Conservation (phyloP, 2,113 vertebrate genomes). For the Parotia lawesii region DNA sequence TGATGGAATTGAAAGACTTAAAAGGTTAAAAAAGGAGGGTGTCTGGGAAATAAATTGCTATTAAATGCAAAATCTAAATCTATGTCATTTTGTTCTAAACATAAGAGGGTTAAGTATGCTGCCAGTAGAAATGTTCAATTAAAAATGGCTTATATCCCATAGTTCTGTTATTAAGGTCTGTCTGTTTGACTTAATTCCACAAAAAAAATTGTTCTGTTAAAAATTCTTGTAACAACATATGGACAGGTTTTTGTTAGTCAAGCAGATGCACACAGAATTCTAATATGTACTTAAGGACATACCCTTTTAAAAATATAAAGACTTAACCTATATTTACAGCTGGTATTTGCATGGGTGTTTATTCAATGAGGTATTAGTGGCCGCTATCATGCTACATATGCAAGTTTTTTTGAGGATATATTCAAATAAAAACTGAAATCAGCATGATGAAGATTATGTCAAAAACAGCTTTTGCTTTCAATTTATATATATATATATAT, state of each 20-base stretch:
- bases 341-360: background rate
- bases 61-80: conserved; percentile 34
- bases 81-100: conserved; percentile 14
- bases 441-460: background rate
- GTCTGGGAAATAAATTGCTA: background rate
- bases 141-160: conserved; percentile 3
- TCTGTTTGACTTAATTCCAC: conserved; percentile 16
- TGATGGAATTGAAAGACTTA: conserved; percentile 18
- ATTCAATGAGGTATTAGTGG: background rate
- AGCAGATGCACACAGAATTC: conserved; percentile 13
- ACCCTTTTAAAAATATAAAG: conserved; percentile 12
- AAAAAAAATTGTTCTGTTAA: conserved; percentile 18
- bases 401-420: background rate
- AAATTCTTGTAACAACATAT: conserved; percentile 24
- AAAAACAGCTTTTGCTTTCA: background rate
- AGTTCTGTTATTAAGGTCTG: background rate
- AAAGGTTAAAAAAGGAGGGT: background rate
- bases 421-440: background rate
- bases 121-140: background rate
- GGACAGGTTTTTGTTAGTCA: conserved; percentile 8
- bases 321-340: conserved; percentile 47
- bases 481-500: background rate
- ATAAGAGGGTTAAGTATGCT: conserved; percentile 41
- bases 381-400: background rate
- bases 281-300: conserved; percentile 8